Percentiles rank a stretch among this genome's conserved stretches.
phyloP scores from a whole-genome alignment of 2,797 vertebrate species.

The Aeoliscus strigatus region DNA sequence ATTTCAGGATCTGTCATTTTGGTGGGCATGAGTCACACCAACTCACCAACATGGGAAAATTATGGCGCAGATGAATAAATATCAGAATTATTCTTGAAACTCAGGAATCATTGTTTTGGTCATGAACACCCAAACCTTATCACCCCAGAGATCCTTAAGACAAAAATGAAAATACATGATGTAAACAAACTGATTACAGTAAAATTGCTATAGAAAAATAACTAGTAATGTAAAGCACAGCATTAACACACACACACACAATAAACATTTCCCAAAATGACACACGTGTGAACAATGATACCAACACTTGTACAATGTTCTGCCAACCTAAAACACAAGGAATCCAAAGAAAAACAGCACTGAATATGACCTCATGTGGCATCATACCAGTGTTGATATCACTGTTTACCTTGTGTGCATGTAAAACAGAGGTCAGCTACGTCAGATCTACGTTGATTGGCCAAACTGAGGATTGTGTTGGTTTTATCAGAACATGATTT shows the following conservation, averaged over 20 bases:
- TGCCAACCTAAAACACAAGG: background rate
- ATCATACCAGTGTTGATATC: conserved; percentile 4
- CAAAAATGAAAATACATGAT: conserved; percentile 43
- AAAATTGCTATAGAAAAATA: conserved; percentile 44
- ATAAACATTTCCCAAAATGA: conserved; percentile 62
- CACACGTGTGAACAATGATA: conserved; percentile 2
- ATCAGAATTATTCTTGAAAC: no score
- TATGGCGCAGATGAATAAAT: no score
- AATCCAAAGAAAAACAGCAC: no score
- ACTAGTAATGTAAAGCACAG: conserved; percentile 65
- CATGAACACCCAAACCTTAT: conserved; percentile 58
- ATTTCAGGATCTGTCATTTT: no score
- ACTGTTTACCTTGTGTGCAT: background rate
- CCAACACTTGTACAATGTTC: conserved; percentile 13
- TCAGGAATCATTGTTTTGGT: background rate
- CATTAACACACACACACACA: conserved; percentile 55
- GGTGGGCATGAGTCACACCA: no score
- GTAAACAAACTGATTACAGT: conserved; percentile 66
- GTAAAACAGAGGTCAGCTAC: conserved; percentile 17
- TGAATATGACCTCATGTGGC: background rate
- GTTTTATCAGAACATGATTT: no score
- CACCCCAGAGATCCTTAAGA: conserved; percentile 61
- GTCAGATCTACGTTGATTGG: conserved; percentile 4
- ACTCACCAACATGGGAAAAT: no score
- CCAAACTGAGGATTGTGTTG: background rate